Evolutionary conservation across 1,140 invertebrate species (phyloP).

Genomic region (Ruditapes philippinarum): DNA sequence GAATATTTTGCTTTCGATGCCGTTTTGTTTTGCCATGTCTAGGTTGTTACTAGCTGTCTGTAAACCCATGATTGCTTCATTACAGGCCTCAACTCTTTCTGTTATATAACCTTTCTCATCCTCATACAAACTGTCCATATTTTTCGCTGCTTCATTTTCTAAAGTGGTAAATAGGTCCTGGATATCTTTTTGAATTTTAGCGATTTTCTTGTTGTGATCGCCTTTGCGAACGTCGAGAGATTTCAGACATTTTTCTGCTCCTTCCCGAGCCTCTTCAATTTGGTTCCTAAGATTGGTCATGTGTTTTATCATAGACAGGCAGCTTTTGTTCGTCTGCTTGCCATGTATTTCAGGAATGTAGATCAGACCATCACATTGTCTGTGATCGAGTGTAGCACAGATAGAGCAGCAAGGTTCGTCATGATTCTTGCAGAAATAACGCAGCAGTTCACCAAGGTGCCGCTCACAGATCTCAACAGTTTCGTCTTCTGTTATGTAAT

Average conservation of each 20-base stretch:
- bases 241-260: slow-evolving; percentile 23
- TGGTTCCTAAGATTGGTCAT: slow-evolving; percentile 22
- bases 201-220: slow-evolving; percentile 24
- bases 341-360: slow-evolving; percentile 54
- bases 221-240: slow-evolving; percentile 5
- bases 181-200: slow-evolving; percentile 49
- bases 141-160: slow-evolving; percentile 4
- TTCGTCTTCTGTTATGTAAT: slow-evolving; percentile 32
- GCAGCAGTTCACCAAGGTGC: slow-evolving; percentile 40
- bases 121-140: slow-evolving; percentile 36
- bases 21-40: slow-evolving; percentile 42
- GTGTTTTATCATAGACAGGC: slow-evolving; percentile 34
- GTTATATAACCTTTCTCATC: slow-evolving; percentile 50
- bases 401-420: slow-evolving; percentile 50
- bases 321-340: slow-evolving; percentile 52
- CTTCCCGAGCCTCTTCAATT: slow-evolving; percentile 36
- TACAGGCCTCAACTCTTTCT: slow-evolving; percentile 14
- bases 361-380: slow-evolving; percentile 5
- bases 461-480: slow-evolving; percentile 48
- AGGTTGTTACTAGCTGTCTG: slow-evolving; percentile 23
- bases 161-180: slow-evolving; percentile 5
- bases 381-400: slow-evolving; percentile 54
- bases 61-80: slow-evolving; percentile 41
- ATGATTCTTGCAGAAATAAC: slow-evolving; percentile 58
- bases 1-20: slow-evolving; percentile 63